These are phyloP conservation scores for Coregonus sp. DNA, from an alignment of 2,797 vertebrate genomes.

Conservation along the genomic window DNA sequence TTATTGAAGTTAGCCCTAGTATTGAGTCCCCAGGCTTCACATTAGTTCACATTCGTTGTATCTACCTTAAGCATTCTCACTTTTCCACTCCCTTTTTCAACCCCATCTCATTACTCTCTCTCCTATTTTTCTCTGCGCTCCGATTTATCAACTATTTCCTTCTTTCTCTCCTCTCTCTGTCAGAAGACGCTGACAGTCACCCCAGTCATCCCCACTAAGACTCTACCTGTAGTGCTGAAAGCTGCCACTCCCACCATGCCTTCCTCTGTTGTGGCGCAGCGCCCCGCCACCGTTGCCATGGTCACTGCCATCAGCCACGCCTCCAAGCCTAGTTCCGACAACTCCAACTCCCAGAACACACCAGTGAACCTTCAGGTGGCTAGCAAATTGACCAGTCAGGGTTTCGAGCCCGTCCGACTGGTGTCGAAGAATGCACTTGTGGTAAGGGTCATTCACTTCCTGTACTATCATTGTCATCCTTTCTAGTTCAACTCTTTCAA, in stretches of 20 bases:
- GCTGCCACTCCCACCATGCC: constrained; percentile 90
- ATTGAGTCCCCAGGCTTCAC: too few relatives aligned
- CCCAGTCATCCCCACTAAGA: constrained; percentile 96
- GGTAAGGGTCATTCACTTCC: constrained; percentile 57
- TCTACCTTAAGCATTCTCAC: not conserved
- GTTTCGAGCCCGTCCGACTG: constrained; percentile 88
- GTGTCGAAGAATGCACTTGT: constrained; percentile 82
- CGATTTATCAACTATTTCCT: not conserved
- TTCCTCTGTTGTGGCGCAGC: constrained; percentile 87
- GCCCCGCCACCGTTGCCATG: constrained; percentile 93
- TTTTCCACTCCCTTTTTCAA: not conserved
- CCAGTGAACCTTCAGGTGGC: constrained; percentile 96
- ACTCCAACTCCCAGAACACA: constrained; percentile 86
- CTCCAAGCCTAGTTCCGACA: constrained; percentile 83
- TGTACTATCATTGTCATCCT: constrained; percentile 3
- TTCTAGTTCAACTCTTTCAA: constrained; percentile 2
- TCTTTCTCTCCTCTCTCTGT: constrained; percentile 40
- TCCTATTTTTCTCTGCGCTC: not conserved
- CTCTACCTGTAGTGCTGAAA: constrained; percentile 99
- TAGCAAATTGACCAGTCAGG: constrained; percentile 88
- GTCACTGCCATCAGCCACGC: constrained; percentile 91
- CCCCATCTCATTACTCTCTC: not conserved
- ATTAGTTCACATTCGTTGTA: not conserved
- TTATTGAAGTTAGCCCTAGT: not conserved
- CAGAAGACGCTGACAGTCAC: constrained; percentile 92